phyloP scores from a whole-genome alignment of 2,888 invertebrate genomes.

The Phyto melanocephala region DNA sequence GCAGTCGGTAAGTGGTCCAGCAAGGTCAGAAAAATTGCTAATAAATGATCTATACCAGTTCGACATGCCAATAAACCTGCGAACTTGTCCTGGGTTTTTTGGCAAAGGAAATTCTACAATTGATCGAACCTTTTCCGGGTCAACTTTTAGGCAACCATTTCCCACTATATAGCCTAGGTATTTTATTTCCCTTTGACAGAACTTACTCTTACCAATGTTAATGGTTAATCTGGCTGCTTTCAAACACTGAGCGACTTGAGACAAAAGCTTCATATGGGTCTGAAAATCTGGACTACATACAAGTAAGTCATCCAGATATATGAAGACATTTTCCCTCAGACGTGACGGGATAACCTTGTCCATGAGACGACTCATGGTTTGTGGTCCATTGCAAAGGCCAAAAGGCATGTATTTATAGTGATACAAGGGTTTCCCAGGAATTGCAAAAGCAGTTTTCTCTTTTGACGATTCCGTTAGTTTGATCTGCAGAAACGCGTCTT shows the following conservation, averaged over 20 bases:
- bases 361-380: too few species aligned
- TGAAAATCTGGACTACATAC: too few species aligned
- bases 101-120: constrained; percentile 37
- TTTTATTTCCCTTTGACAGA: too few species aligned
- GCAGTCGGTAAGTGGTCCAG: constrained; percentile 9
- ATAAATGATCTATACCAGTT: constrained; percentile 47
- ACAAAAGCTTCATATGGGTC: background rate
- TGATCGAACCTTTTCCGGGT: constrained; percentile 37
- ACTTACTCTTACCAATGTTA: too few species aligned
- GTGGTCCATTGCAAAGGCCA: too few species aligned
- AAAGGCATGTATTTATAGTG: too few species aligned
- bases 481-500: background rate
- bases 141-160: constrained; percentile 26
- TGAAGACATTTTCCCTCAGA: background rate
- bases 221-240: too few species aligned
- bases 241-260: background rate
- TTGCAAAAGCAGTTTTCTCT: background rate
- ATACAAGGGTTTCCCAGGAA: too few species aligned
- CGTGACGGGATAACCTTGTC: constrained; percentile 3
- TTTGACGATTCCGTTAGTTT: background rate
- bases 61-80: constrained; percentile 35
- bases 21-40: constrained; percentile 26
- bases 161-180: constrained; percentile 38
- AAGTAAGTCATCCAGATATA: constrained; percentile 4
- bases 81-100: background rate